Evolutionary conservation across 2,888 invertebrate genomes (phyloP).

Genomic region (Ypsolopha sequella): DNA sequence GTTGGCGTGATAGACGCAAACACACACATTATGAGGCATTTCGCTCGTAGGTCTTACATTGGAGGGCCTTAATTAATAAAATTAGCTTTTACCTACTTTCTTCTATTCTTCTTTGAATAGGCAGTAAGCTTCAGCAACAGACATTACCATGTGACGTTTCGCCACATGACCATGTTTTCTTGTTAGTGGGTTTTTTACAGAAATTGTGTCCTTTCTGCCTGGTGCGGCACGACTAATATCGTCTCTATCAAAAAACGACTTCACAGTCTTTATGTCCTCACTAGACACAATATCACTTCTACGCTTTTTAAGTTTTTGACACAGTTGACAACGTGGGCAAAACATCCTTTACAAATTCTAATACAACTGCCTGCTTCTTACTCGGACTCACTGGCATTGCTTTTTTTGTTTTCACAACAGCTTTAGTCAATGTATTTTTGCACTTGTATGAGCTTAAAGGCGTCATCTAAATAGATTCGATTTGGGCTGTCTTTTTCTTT

Average conservation of each 20-base stretch:
- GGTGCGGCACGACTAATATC: conserved; percentile 8
- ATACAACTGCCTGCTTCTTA: background rate
- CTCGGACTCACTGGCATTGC: background rate
- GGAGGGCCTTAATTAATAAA: conserved; percentile 5
- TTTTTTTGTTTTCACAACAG: background rate
- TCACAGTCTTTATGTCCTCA: background rate
- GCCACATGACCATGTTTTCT: conserved; percentile 5
- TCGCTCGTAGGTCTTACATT: conserved; percentile 5
- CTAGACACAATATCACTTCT: background rate
- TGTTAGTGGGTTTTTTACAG: conserved; percentile 1
- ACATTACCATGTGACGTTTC: conserved; percentile 8
- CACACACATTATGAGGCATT: conserved; percentile 6
- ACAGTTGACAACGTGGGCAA: background rate
- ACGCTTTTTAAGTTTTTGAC: background rate
- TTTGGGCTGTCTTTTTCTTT: background rate
- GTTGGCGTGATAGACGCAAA: conserved; percentile 4
- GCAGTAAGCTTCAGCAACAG: conserved; percentile 5
- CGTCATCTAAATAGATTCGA: background rate
- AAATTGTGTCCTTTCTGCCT: conserved; percentile 6
- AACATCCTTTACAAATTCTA: background rate
- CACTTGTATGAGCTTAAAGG: background rate
- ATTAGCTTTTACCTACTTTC: conserved; percentile 5
- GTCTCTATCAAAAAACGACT: conserved; percentile 1
- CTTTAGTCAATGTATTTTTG: background rate
- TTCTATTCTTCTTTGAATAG: conserved; percentile 5